Base-by-base conservation (phyloP, 2,113 vertebrate species). In the Bujurquina vittata region DNA sequence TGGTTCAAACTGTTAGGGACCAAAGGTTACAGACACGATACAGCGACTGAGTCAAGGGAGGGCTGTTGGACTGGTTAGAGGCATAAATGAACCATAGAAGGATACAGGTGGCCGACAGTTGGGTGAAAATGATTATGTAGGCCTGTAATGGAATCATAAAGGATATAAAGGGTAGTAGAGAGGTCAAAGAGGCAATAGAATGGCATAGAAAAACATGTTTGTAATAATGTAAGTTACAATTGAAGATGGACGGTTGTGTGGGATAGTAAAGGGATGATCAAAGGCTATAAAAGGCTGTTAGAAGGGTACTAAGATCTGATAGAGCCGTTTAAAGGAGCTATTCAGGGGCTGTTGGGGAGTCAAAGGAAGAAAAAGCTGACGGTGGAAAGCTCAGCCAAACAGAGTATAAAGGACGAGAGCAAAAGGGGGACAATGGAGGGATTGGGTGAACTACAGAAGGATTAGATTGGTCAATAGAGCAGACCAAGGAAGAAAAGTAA, bases 211-310 rank as follows among this genome's bases (percentile, higher is more conserved):
- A 72, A 2, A 33, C 10, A 72, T 8, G 46, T 54, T 72, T 72
- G 67, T 31, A 52, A 46, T 72, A 31, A 31, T 72, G 23, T 29
- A 54, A 2, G 67, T 31, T 72, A 20, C 46, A 72, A 31, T 8
- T 54, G 67, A 54, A 72, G 65, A 52, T n/a, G 67, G 46, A 52
- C 26, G 10, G 46, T 26, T 54, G 46, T 7, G 26, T 69, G 65
- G 43, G 65, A 52, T 20, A 14, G 40, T 20, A 8, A 52, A 72
- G 49, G 65, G 26, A 72, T 72, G 65, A 69, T 69, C 10, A 17
- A 69, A 62, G 65, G 65, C 43, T 54, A 26, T 54, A 72, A 54
- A 72, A 54, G 46, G 67, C 67, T 72, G 67, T 72, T 72, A 72
- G 26, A 0, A 0, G 67, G 67, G 67, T 14, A n/a, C 1, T 54